Percentiles rank a stretch among this genome's conserved stretches.
Evolutionary conservation across 2,888 invertebrate species (phyloP).

Genomic region (Callyntrura sp.): DNA sequence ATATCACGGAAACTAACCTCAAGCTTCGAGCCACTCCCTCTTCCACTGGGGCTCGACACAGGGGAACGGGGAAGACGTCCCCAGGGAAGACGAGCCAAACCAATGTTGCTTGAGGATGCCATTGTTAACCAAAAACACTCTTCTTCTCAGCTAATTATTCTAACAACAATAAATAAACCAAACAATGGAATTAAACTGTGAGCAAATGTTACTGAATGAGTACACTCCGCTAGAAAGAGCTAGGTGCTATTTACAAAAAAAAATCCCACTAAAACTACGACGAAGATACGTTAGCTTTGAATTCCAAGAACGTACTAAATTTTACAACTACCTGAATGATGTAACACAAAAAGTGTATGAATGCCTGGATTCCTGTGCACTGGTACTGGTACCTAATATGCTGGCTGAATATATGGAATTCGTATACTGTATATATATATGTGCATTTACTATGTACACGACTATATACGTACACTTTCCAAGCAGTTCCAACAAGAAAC

Average conservation of each 20-base stretch:
- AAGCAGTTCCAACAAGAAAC: background rate
- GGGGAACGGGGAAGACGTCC: constrained; percentile 59
- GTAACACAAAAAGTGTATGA: background rate
- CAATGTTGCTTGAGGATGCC: constrained; percentile 68
- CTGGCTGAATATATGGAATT: background rate
- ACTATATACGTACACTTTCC: background rate
- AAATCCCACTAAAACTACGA: background rate
- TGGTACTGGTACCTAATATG: background rate
- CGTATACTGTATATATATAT: too few species aligned
- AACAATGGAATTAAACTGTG: background rate
- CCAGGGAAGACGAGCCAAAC: constrained; percentile 64
- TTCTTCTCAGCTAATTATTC: background rate
- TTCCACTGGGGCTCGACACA: constrained; percentile 4
- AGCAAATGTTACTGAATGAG: too few species aligned
- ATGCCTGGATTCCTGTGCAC: background rate
- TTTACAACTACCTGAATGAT: constrained; percentile 1
- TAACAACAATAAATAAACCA: background rate
- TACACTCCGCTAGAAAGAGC: background rate
- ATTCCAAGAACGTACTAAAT: constrained; percentile 9
- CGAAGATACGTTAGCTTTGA: background rate
- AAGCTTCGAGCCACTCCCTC: constrained; percentile 13
- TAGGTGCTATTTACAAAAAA: background rate
- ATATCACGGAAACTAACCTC: constrained; percentile 69
- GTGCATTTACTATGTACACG: too few species aligned
- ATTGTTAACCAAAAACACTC: constrained; percentile 19